Evolutionary conservation across 2,888 invertebrate species (phyloP), one percentile per base, ranked within the genome.

Genomic region (Chrysina gloriosa): DNA sequence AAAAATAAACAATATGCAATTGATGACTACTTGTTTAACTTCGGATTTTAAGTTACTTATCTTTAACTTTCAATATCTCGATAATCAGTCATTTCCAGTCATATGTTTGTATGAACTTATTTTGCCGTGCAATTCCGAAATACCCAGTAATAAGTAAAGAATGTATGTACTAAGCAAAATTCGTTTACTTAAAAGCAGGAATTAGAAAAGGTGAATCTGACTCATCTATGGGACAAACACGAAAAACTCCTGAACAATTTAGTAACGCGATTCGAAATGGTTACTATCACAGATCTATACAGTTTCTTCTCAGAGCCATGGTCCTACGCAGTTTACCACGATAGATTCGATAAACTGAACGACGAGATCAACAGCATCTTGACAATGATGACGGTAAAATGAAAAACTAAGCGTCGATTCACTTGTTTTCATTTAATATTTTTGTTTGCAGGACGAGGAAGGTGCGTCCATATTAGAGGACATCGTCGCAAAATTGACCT

Each of bases 211-310:
- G 56, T 65, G 7, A 70, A 68, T 9, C 25, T 68, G 7, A 68
- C 63, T 1, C 52, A 61, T 14, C 78, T 94, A 34, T 93, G 89
- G 79, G 93, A 92, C 0, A 88, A 90, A 72, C 93, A 94, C 78
- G 92, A 93, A 75, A 86, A 86, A 21, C 82, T 90, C 75, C 85
- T 93, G 67, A 90, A 93, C 80, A 89, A 91, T 75, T 76, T 94
- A 31, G 82, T 88, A 58, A 78, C 83, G 14, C 85, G 91, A 66
- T 91, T 86, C 79, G 83, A 88, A 83, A 83, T 87, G 80, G 83
- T 86, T 0, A 80, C 87, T 67, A 89, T 94, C 31, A 81, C 84
- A 0, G 92, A 94, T 78, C 84, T 92, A 3, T 91, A 84, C 78
- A 84, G 86, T 3, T 91, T 86, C 81, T 92, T 92, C 82, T 84